These are phyloP conservation scores for Philopedon plagiatum DNA, from an alignment of 2,888 invertebrate species.

Conservation along the genomic window DNA sequence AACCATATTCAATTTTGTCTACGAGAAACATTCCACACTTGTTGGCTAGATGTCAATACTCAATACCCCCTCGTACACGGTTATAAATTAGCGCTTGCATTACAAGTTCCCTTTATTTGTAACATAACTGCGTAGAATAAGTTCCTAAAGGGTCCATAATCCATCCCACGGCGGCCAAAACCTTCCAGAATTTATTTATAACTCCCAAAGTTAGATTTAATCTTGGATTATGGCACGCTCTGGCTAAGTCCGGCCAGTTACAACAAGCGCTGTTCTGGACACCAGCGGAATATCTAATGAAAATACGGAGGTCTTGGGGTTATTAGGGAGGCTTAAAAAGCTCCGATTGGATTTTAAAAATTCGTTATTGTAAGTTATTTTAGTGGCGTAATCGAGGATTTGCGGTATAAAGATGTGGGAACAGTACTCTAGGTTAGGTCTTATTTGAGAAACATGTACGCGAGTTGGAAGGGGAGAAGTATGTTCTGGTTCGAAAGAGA, in stretches of 20 bases:
- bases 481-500: too few relatives aligned
- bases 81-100: background rate
- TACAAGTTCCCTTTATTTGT: slow-evolving; percentile 5
- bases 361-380: background rate
- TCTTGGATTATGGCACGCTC: slow-evolving; percentile 26
- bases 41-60: too few relatives aligned
- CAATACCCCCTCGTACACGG: too few relatives aligned
- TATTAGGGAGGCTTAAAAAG: slow-evolving; percentile 10
- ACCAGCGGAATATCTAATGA: slow-evolving; percentile 32
- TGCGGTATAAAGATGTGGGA: too few relatives aligned
- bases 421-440: too few relatives aligned
- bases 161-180: slow-evolving; percentile 10
- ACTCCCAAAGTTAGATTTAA: slow-evolving; percentile 28
- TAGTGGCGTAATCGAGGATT: background rate
- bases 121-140: slow-evolving; percentile 3
- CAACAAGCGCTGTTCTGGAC: slow-evolving; percentile 24
- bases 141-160: slow-evolving; percentile 13
- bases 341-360: background rate
- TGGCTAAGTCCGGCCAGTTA: slow-evolving; percentile 30
- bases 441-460: too few relatives aligned
- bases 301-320: slow-evolving; percentile 25
- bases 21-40: too few relatives aligned
- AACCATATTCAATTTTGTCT: too few relatives aligned
- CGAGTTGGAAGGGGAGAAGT: too few relatives aligned
- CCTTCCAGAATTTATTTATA: slow-evolving; percentile 31